These are phyloP conservation scores for Ectobius pallidus DNA, from an alignment of 2,888 invertebrate species.

Conservation along the genomic window DNA sequence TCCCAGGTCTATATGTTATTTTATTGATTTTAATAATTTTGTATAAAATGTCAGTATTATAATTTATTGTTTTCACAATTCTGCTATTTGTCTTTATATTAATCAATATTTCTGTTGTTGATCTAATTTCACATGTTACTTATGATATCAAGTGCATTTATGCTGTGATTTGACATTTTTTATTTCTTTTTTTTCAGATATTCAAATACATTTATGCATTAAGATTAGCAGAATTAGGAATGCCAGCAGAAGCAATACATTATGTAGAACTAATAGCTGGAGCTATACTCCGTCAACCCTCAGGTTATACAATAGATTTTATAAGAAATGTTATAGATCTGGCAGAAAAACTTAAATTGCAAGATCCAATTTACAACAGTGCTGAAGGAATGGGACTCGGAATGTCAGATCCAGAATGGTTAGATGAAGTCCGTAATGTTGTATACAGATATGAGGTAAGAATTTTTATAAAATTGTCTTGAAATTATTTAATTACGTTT, in stretches of 20 bases:
- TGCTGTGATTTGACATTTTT: too few species aligned
- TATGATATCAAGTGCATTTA: too few species aligned
- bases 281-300: slow-evolving; percentile 66
- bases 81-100: too few species aligned
- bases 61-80: too few species aligned
- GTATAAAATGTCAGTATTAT: too few species aligned
- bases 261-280: slow-evolving; percentile 83
- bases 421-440: slow-evolving; percentile 55
- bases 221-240: slow-evolving; percentile 78
- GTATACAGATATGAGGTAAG: slow-evolving; percentile 29
- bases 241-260: slow-evolving; percentile 77
- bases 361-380: slow-evolving; percentile 65
- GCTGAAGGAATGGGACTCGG: slow-evolving; percentile 55
- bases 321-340: slow-evolving; percentile 56
- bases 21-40: too few species aligned
- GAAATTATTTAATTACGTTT: too few species aligned
- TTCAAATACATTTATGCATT: slow-evolving; percentile 85
- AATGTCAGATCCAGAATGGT: slow-evolving; percentile 59
- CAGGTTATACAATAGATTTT: slow-evolving; percentile 46
- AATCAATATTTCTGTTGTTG: too few species aligned
- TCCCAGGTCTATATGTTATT: too few species aligned
- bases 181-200: slow-evolving; percentile 60
- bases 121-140: too few species aligned
- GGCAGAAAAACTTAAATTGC: slow-evolving; percentile 69
- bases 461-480: background rate